Conservation (phyloP, 1,140 invertebrate species). For the Caerostris extrusa region DNA sequence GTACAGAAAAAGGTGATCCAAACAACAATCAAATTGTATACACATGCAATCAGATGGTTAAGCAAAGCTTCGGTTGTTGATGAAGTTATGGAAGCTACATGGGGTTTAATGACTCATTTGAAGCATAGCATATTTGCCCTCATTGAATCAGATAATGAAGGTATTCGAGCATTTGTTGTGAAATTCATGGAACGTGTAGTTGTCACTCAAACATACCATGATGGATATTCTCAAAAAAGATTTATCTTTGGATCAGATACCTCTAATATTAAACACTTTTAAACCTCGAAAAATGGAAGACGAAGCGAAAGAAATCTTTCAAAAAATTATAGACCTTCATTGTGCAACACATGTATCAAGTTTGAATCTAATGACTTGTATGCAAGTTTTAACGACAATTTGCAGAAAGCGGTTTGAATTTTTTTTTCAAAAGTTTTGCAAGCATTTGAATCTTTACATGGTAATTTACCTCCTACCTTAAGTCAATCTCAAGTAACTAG, state of each 20-base stretch:
- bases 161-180: slow-evolving; percentile 94
- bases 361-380: slow-evolving; percentile 97
- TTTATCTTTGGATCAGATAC: slow-evolving; percentile 93
- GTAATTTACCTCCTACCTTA: slow-evolving; percentile 96
- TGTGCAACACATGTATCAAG: slow-evolving; percentile 95
- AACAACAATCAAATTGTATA: slow-evolving; percentile 92
- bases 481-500: slow-evolving; percentile 96
- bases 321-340: slow-evolving; percentile 94
- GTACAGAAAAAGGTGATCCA: slow-evolving; percentile 97
- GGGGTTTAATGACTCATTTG: slow-evolving; percentile 90
- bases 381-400: slow-evolving; percentile 93
- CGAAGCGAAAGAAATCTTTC: slow-evolving; percentile 95
- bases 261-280: slow-evolving; percentile 90
- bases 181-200: slow-evolving; percentile 98
- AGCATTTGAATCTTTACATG: slow-evolving; percentile 86
- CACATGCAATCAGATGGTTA: slow-evolving; percentile 85
- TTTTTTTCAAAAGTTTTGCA: slow-evolving; percentile 90
- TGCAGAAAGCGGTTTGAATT: slow-evolving; percentile 94
- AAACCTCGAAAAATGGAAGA: slow-evolving; percentile 94
- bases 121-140: slow-evolving; percentile 93
- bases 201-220: slow-evolving; percentile 89
- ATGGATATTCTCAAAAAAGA: slow-evolving; percentile 80
- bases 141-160: slow-evolving; percentile 99
- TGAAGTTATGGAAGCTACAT: slow-evolving; percentile 91
- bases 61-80: slow-evolving; percentile 79